Evolutionary conservation across 2,888 invertebrate species (phyloP), one percentile per base, ranked within the genome.

Genomic region (Xestia sexstrigata): DNA sequence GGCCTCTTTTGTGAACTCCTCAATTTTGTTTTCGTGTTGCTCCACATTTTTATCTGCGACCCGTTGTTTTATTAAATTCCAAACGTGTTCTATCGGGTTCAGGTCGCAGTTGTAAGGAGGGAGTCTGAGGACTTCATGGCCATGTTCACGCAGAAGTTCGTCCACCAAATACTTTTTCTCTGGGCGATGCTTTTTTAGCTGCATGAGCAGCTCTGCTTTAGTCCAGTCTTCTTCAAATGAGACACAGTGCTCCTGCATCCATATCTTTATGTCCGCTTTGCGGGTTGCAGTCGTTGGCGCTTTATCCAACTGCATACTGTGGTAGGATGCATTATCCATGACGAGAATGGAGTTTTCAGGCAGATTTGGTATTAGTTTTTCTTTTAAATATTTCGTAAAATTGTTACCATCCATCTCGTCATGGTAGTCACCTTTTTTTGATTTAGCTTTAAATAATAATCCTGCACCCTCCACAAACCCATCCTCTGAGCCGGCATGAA

Each of bases 101-200:
- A 91, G 75, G 72, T 91, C 89, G 62, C 87, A 86, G 68, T 90
- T 87, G 66, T 89, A 90, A 7, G 89, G 87, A 26, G 90, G 90
- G n/a, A 91, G 60, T 80, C 80, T 67, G 23, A 63, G 30, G 49
- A 71, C 68, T 52, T 55, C 47, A 62, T 71, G 71, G 47, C 76
- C 52, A 42, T 42, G 42, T 42, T 42, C 42, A 42, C 42, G 42
- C 42, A 42, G 42, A 42, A 42, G 42, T 42, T 42, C 42, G 42
- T 42, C 42, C 42, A 52, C 52, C 52, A 52, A 52, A 52, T 52
- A 52, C 42, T 66, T 69, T 76, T 72, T 72, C n/a, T 69, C 45
- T 58, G 79, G 73, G 42, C 52, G 49, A 71, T 62, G 47, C 55
- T 68, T 70, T 67, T 81, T 76, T 74, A 74, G 70, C 30, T 39